Percentiles rank a stretch among this genome's conserved stretches.
Evolutionary conservation across 2,113 vertebrate genomes (phyloP).

Genomic region (Microtus richardsoni): DNA sequence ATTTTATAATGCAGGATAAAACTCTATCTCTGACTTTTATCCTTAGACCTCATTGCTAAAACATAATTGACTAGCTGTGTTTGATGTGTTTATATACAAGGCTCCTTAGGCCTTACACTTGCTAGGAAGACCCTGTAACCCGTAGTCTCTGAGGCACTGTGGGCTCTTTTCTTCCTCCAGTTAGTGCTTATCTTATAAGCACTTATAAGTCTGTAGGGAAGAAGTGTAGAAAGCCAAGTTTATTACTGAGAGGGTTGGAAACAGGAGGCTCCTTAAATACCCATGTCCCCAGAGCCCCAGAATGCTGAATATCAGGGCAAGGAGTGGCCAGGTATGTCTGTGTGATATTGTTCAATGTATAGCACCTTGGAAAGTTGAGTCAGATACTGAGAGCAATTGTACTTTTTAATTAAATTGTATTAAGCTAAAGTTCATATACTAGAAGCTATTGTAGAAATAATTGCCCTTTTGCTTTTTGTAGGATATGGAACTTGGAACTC

Average conservation of each 20-base stretch:
- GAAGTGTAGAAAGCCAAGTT: neutral
- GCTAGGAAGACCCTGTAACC: neutral
- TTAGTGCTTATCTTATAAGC: neutral
- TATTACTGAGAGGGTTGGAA: neutral
- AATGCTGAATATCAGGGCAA: neutral
- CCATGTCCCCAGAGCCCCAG: neutral
- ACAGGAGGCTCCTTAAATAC: neutral
- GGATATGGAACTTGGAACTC: slow-evolving; percentile 89
- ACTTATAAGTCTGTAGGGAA: neutral
- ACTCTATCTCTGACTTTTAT: neutral
- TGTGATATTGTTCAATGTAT: neutral
- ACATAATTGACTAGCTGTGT: neutral
- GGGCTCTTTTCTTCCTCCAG: neutral
- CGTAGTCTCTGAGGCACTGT: neutral
- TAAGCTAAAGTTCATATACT: neutral
- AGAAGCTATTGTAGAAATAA: neutral
- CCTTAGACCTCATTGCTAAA: neutral
- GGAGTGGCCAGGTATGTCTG: neutral
- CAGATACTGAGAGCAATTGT: neutral
- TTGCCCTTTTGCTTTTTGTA: slow-evolving; percentile 70
- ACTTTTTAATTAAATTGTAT: neutral
- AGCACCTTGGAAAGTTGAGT: rapidly evolving
- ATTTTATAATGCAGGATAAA: neutral
- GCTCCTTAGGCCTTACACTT: neutral
- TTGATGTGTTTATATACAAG: neutral